phyloP scores from a whole-genome alignment of 2,888 invertebrate genomes.

The Pandemis cinnamomeana region DNA sequence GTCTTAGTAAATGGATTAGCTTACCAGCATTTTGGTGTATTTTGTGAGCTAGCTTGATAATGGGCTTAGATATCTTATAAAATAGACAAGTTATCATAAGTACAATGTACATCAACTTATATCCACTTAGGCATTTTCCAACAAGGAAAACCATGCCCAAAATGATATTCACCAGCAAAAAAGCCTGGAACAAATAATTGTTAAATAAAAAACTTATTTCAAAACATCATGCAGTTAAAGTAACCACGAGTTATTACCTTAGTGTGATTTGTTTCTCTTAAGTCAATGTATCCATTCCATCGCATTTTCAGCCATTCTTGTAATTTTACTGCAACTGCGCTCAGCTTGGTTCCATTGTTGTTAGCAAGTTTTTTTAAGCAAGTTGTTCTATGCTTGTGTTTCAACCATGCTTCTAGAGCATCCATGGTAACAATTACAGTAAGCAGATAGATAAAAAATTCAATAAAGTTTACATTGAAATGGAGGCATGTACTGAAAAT shows the following conservation, averaged over 20 bases:
- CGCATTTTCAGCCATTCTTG: conserved; percentile 58
- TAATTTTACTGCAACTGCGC: conserved; percentile 49
- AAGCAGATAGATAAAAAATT: conserved; percentile 61
- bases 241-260: conserved; percentile 57
- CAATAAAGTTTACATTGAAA: conserved; percentile 65
- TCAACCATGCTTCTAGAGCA: conserved; percentile 76
- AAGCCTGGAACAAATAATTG: conserved; percentile 69
- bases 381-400: conserved; percentile 73
- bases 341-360: conserved; percentile 60
- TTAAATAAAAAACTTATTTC: neutral
- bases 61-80: conserved; percentile 64
- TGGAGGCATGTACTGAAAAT: conserved; percentile 67
- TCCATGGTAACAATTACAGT: conserved; percentile 62
- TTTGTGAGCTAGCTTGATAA: conserved; percentile 61
- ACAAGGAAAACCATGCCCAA: conserved; percentile 63
- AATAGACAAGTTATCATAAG: conserved; percentile 63
- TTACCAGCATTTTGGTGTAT: conserved; percentile 75
- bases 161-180: conserved; percentile 69
- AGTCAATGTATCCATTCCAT: conserved; percentile 63
- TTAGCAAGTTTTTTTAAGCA: conserved; percentile 67
- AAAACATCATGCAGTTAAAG: neutral
- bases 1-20: neutral
- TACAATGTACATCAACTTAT: conserved; percentile 64
- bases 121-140: conserved; percentile 72
- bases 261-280: conserved; percentile 74